Percentiles rank a stretch among this genome's conserved stretches.
Conservation (phyloP, 2,113 vertebrate species). For the Entomyzon cyanotis region DNA sequence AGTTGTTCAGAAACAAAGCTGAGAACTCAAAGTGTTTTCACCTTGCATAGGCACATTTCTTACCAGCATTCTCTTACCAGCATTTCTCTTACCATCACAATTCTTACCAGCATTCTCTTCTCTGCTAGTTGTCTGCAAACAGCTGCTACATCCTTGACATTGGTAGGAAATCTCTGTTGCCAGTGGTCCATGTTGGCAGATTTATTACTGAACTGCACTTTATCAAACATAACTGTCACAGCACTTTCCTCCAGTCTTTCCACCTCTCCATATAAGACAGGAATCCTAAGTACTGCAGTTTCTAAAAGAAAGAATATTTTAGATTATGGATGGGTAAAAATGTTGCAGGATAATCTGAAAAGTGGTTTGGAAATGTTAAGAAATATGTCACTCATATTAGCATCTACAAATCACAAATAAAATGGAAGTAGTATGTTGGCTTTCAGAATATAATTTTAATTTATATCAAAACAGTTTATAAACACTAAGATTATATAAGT, state of each 20-base stretch:
- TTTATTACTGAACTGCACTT: constrained; percentile 86
- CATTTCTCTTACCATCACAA: constrained; percentile 22
- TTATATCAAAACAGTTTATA: not conserved
- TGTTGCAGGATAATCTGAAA: not conserved
- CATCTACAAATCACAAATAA: not conserved
- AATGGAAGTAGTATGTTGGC: not conserved
- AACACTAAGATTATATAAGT: not conserved
- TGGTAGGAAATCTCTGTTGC: constrained; percentile 90
- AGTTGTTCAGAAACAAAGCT: not conserved
- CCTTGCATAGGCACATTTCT: not conserved
- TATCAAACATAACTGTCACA: constrained; percentile 88
- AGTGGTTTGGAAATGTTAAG: not conserved
- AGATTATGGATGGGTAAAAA: not conserved
- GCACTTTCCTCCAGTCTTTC: constrained; percentile 90
- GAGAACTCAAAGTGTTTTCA: not conserved
- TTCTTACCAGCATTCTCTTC: constrained; percentile 84
- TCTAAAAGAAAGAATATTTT: constrained; percentile 66
- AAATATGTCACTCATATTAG: not conserved
- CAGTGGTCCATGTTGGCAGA: constrained; percentile 90
- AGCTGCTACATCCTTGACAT: constrained; percentile 85
- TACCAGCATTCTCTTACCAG: constrained; percentile 75
- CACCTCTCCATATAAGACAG: constrained; percentile 90
- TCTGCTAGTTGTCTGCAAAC: constrained; percentile 90
- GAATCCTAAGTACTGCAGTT: constrained; percentile 89
- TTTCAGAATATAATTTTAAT: not conserved